phyloP scores from a whole-genome alignment of 2,113 vertebrate species.

The human (Homo sapiens) region DNA sequence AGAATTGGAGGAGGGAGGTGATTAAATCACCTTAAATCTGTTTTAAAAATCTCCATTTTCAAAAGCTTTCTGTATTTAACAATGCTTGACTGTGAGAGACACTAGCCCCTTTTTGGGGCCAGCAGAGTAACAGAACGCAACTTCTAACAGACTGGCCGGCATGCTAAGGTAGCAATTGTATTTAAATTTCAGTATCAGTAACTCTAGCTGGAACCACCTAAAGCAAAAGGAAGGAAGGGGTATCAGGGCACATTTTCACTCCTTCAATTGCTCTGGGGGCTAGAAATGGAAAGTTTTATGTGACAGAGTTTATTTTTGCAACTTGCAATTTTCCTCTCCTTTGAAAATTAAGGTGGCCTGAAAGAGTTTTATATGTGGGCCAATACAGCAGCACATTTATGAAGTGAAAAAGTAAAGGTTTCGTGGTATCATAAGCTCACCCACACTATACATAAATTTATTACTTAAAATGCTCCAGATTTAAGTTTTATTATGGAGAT shows the following conservation, averaged over 20 bases:
- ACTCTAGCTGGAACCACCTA: constrained; percentile 8
- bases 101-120: constrained; percentile 42
- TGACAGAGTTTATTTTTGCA: constrained; percentile 31
- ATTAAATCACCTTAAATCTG: constrained; percentile 47
- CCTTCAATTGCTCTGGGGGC: neutral
- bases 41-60: constrained; percentile 53
- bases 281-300: constrained; percentile 53
- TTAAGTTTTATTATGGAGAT: constrained; percentile 29
- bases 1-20: constrained; percentile 14
- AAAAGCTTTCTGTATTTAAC: constrained; percentile 56
- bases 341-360: constrained; percentile 54
- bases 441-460: constrained; percentile 23
- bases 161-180: constrained; percentile 61
- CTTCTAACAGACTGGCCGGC: constrained; percentile 68
- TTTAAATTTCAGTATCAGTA: constrained; percentile 74
- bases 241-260: neutral
- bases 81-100: constrained; percentile 60
- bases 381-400: constrained; percentile 40
- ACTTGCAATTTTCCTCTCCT: constrained; percentile 53
- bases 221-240: constrained; percentile 15
- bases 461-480: constrained; percentile 19
- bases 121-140: constrained; percentile 57
- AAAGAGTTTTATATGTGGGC: neutral
- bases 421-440: constrained; percentile 22
- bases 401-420: constrained; percentile 36